Evolutionary conservation across 2,113 vertebrate genomes (phyloP).

Genomic region (Mesitornis unicolor): DNA sequence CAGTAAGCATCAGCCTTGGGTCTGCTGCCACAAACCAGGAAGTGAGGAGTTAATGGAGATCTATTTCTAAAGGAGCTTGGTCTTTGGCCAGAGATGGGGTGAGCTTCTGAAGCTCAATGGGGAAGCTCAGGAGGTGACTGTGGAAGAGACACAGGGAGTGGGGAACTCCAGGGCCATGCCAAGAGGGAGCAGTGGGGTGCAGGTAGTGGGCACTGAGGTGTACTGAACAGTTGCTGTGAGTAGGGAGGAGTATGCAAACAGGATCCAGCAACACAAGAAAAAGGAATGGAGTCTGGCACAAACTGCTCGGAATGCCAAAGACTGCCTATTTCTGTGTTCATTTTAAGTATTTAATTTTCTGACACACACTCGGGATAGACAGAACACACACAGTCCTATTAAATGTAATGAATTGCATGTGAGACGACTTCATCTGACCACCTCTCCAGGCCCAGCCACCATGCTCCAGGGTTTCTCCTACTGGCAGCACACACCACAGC

Average conservation of each 20-base stretch:
- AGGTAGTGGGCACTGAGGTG: neutral
- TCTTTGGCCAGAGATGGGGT: neutral
- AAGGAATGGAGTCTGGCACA: neutral
- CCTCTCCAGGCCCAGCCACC: fast-evolving
- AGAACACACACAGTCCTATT: neutral
- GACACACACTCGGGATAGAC: neutral
- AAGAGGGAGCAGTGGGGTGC: neutral
- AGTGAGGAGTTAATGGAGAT: neutral
- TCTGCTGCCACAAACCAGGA: neutral
- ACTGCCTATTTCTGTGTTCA: neutral
- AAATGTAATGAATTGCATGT: neutral
- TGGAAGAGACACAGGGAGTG: neutral
- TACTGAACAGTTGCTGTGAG: neutral
- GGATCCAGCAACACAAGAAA: neutral
- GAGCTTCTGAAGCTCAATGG: neutral
- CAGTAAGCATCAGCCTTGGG: fast-evolving
- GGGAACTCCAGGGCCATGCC: neutral
- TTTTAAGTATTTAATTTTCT: neutral
- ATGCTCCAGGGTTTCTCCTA: neutral
- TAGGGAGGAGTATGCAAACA: neutral
- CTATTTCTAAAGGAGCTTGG: neutral
- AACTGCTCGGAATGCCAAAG: neutral
- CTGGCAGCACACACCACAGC: neutral
- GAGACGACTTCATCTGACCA: neutral
- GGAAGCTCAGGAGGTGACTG: neutral